These are phyloP conservation scores for Eptatretus burgeri DNA, from an alignment of 2,113 vertebrate species.

Conservation along the genomic window DNA sequence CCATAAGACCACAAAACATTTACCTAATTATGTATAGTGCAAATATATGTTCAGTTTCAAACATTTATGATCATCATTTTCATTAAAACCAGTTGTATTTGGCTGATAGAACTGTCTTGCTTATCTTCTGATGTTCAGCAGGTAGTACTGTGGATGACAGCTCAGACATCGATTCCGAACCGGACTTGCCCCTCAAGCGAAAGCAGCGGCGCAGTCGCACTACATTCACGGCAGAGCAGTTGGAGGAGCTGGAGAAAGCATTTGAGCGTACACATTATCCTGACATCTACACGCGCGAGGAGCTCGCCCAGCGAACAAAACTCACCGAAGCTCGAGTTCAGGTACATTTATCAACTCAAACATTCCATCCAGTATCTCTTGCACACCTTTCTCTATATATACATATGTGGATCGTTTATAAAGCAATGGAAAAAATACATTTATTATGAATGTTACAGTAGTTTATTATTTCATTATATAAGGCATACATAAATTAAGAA, in stretches of 20 bases:
- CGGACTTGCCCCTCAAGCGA: conserved; percentile 70
- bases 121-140: conserved; percentile 13
- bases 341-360: conserved; percentile 19
- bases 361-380: fast-evolving
- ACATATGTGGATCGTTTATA: too few species aligned
- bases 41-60: not conserved
- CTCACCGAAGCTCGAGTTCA: conserved; percentile 81
- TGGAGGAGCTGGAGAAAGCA: conserved; percentile 94
- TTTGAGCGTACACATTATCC: conserved; percentile 95
- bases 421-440: too few species aligned
- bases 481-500: too few species aligned
- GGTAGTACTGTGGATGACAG: conserved; percentile 73
- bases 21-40: too few species aligned
- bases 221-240: conserved; percentile 86
- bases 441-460: too few species aligned
- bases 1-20: too few species aligned
- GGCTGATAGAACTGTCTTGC: too few species aligned
- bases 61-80: not conserved
- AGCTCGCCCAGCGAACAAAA: conserved; percentile 87
- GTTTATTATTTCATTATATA: too few species aligned
- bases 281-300: conserved; percentile 87
- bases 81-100: not conserved
- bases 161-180: conserved; percentile 75
- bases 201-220: conserved; percentile 87
- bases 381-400: not conserved